phyloP scores from a whole-genome alignment of 2,113 vertebrate genomes.

The Cyprinodon tularosa region DNA sequence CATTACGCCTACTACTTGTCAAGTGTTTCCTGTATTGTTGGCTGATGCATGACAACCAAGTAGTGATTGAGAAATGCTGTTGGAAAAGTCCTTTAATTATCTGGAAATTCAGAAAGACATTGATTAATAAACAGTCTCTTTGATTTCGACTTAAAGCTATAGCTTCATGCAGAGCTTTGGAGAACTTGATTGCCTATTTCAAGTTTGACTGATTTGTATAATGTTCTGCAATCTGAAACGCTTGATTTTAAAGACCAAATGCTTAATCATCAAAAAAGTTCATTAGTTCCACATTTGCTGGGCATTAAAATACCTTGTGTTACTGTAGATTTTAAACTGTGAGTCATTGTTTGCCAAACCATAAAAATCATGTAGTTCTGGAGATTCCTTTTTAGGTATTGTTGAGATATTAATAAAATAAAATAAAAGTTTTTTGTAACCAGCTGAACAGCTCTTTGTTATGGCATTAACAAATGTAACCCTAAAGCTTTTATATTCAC shows the following conservation, averaged over 20 bases:
- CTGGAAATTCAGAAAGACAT: constrained; percentile 40
- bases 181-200: background rate
- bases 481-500: too few species aligned
- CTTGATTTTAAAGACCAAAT: background rate
- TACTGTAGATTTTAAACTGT: too few species aligned
- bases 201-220: background rate
- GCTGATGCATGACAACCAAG: constrained; percentile 65
- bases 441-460: too few species aligned
- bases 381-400: too few species aligned
- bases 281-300: too few species aligned
- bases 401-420: too few species aligned
- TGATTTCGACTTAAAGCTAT: background rate
- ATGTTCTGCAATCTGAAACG: background rate
- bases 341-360: too few species aligned
- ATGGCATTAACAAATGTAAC: too few species aligned
- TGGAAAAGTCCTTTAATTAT: constrained; percentile 30
- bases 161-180: background rate
- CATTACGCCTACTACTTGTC: constrained; percentile 51
- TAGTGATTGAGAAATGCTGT: constrained; percentile 40
- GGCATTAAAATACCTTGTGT: too few species aligned
- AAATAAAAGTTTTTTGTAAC: too few species aligned
- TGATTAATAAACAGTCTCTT: constrained; percentile 46
- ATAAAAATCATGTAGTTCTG: too few species aligned
- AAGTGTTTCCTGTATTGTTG: constrained; percentile 60
- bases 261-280: background rate